Conservation (phyloP, 2,888 invertebrate species). For the Frankliniella intonsa region DNA sequence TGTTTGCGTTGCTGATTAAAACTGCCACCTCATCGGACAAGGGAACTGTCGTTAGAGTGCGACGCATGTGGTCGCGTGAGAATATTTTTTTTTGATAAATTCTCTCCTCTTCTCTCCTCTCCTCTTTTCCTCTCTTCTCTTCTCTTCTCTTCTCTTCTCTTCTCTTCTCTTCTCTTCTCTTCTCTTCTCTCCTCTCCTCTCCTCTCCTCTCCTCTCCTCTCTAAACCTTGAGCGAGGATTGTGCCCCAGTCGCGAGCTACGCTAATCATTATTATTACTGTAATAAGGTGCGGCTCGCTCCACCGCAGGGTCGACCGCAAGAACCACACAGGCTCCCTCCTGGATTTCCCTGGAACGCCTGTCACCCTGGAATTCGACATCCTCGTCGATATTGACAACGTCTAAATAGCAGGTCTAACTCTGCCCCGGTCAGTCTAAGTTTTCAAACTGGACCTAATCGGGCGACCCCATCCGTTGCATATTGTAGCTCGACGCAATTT, state of each 20-base stretch:
- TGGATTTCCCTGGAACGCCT: background rate
- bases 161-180: background rate
- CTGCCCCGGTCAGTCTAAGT: no score
- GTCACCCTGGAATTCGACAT: background rate
- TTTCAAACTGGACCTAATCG: no score
- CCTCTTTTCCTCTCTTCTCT: background rate
- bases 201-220: background rate
- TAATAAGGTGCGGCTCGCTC: background rate
- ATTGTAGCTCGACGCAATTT: no score
- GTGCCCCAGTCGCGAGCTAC: constrained; percentile 3
- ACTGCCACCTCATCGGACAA: no score
- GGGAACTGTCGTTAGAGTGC: no score
- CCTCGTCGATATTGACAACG: no score
- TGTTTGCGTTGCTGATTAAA: no score
- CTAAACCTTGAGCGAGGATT: background rate
- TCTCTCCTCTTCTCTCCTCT: background rate
- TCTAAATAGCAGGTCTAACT: no score
- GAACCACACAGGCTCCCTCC: constrained; percentile 3
- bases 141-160: background rate
- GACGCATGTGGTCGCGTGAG: no score
- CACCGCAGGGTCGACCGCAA: background rate
- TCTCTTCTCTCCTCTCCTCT: background rate
- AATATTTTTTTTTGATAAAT: no score
- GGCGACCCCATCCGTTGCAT: no score
- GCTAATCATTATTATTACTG: constrained; percentile 20